Percentiles rank a stretch among this genome's conserved stretches.
Conservation (phyloP, 1,140 invertebrate genomes). For the Drosophila athabasca region DNA sequence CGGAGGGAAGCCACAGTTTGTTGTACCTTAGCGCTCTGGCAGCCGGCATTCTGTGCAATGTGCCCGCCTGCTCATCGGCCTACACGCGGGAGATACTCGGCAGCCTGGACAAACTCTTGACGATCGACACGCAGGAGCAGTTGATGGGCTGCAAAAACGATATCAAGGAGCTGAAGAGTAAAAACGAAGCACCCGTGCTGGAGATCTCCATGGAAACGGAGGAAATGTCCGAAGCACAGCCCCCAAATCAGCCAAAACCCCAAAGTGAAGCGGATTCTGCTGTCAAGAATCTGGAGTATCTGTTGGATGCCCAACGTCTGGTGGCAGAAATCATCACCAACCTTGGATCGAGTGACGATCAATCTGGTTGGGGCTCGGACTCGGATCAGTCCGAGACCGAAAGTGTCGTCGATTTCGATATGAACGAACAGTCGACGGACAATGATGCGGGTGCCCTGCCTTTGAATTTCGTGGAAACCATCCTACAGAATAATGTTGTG, state of each 20-base stretch:
- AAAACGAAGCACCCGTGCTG: constrained; percentile 33
- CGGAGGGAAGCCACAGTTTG: constrained; percentile 80
- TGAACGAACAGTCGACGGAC: constrained; percentile 35
- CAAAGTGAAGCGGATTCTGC: constrained; percentile 64
- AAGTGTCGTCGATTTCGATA: constrained; percentile 68
- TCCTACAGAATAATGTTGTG: constrained; percentile 54
- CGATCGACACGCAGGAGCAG: constrained; percentile 30
- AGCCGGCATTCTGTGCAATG: constrained; percentile 83
- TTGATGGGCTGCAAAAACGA: constrained; percentile 8
- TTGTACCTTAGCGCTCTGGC: constrained; percentile 85
- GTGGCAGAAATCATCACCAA: constrained; percentile 89
- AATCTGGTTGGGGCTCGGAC: constrained; percentile 44
- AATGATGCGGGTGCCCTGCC: constrained; percentile 65
- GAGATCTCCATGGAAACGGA: constrained; percentile 50
- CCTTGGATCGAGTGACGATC: constrained; percentile 86
- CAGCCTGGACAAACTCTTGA: constrained; percentile 33
- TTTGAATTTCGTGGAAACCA: constrained; percentile 53
- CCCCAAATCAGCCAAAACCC: not conserved
- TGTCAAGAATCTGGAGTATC: constrained; percentile 84
- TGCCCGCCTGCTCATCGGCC: constrained; percentile 81
- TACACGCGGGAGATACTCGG: constrained; percentile 38
- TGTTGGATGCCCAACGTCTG: constrained; percentile 87
- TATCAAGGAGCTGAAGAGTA: constrained; percentile 10
- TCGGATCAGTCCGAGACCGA: constrained; percentile 67
- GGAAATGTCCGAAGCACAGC: constrained; percentile 31